Conservation (phyloP, 2,888 invertebrate species). For the Thyatira batis region DNA sequence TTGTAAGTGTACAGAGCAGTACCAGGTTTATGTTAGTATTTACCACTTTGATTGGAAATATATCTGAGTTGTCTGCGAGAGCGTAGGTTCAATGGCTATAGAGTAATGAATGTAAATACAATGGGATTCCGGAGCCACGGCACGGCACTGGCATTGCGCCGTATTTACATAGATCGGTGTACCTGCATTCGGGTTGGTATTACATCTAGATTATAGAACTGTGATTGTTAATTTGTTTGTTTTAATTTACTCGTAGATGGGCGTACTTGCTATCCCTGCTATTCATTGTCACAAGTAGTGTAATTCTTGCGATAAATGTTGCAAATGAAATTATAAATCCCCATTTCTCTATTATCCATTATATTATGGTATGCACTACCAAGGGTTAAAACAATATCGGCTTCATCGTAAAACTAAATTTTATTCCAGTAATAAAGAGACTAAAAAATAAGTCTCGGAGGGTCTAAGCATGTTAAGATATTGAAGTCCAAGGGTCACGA, state of each 20-base stretch:
- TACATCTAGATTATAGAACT: neutral
- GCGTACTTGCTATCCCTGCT: no score
- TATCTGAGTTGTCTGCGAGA: no score
- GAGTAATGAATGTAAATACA: constrained; percentile 5
- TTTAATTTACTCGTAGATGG: no score
- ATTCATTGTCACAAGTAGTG: no score
- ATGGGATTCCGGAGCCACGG: neutral
- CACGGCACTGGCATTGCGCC: no score
- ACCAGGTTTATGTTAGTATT: neutral
- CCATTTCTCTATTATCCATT: no score
- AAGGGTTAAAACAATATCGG: no score
- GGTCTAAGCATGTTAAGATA: neutral
- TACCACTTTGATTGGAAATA: neutral
- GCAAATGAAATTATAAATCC: no score
- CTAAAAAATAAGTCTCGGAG: neutral
- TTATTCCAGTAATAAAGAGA: neutral
- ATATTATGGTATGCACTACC: no score
- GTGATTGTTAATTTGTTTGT: neutral
- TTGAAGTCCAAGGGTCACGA: constrained; percentile 5
- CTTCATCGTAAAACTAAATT: no score
- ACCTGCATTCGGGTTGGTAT: neutral
- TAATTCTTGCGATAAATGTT: no score
- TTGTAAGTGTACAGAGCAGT: neutral
- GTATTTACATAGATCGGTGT: no score
- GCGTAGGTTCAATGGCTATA: neutral